phyloP scores from a whole-genome alignment of 2,888 invertebrate species.

The Ophion obscuratus region DNA sequence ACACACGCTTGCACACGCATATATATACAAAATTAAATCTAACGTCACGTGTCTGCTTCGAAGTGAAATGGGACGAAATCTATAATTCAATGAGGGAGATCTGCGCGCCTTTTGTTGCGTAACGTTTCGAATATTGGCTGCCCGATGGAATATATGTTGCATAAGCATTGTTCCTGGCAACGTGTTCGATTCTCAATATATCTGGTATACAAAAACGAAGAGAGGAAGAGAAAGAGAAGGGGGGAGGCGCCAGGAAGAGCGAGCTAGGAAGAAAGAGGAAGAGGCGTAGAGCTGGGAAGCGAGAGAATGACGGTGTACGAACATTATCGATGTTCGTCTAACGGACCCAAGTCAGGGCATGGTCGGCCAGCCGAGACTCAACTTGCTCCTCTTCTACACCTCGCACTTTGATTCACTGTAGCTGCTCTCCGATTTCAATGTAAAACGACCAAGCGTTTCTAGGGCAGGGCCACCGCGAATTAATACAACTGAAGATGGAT shows the following conservation, averaged over 20 bases:
- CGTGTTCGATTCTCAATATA: conserved; percentile 50
- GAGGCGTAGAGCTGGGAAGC: conserved; percentile 40
- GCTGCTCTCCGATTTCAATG: conserved; percentile 68
- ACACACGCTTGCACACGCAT: too few relatives aligned
- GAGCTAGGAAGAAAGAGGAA: conserved; percentile 1
- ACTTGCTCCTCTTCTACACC: conserved; percentile 1
- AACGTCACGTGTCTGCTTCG: background rate
- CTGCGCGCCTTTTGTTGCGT: background rate
- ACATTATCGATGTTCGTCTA: conserved; percentile 62
- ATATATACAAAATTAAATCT: background rate
- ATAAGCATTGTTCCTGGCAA: conserved; percentile 36
- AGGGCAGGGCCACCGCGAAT: conserved; percentile 69
- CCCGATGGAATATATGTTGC: conserved; percentile 5
- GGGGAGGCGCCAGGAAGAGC: background rate
- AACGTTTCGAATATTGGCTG: conserved; percentile 33
- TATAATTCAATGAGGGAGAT: background rate
- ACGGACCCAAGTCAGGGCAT: conserved; percentile 45
- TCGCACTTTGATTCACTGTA: conserved; percentile 44
- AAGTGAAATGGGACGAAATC: background rate
- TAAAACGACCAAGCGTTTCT: conserved; percentile 65
- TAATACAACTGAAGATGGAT: conserved; percentile 56
- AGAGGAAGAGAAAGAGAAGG: conserved; percentile 32
- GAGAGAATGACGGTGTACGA: conserved; percentile 42
- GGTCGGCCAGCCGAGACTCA: conserved; percentile 41
- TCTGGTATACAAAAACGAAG: conserved; percentile 23